Evolutionary conservation across 2,888 invertebrate genomes (phyloP).

Genomic region (Aethes cnicana): DNA sequence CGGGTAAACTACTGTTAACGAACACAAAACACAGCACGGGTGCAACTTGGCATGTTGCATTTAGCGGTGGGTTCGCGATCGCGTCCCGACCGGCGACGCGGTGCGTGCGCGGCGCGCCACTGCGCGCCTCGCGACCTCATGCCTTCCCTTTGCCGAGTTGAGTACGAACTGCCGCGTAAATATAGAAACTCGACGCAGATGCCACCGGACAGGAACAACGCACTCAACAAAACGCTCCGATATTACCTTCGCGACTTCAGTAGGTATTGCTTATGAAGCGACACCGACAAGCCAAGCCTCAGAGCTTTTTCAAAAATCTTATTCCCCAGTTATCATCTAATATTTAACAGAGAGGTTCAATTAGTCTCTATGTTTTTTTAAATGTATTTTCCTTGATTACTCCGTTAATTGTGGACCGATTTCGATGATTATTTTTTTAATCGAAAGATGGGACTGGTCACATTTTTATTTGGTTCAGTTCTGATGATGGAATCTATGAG

Average conservation of each 20-base stretch:
- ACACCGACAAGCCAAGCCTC: no score
- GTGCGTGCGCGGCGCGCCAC: conserved; percentile 36
- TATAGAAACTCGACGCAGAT: conserved; percentile 69
- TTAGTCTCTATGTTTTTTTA: no score
- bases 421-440: no score
- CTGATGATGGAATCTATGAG: no score
- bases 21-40: conserved; percentile 49
- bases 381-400: no score
- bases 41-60: conserved; percentile 44
- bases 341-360: no score
- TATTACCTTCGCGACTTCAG: conserved; percentile 41
- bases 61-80: conserved; percentile 38
- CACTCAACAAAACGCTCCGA: conserved; percentile 54
- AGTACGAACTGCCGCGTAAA: conserved; percentile 73
- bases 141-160: conserved; percentile 64
- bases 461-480: no score
- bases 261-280: conserved; percentile 25
- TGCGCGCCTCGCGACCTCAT: conserved; percentile 56
- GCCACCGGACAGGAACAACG: conserved; percentile 65
- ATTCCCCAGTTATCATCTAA: no score
- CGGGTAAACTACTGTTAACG: conserved; percentile 49
- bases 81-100: conserved; percentile 47
- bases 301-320: no score
- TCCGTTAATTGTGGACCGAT: no score
- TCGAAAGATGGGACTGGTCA: no score